phyloP scores from a whole-genome alignment of 2,797 vertebrate genomes.

The Chiloscyllium punctatum region DNA sequence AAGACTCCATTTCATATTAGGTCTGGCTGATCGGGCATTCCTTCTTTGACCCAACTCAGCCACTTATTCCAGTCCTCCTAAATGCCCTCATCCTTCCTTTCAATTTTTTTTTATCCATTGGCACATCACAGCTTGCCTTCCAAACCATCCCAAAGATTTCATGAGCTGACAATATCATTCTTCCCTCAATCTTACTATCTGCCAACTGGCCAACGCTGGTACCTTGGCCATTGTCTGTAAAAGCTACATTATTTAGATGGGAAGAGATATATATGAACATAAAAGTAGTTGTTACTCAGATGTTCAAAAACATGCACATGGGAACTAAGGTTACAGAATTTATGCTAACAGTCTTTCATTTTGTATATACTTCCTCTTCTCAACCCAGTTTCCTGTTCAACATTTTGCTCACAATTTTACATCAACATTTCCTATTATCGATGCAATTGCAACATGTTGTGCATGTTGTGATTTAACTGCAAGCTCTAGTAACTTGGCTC shows the following conservation, averaged over 20 bases:
- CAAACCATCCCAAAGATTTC: background rate
- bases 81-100: too few relatives aligned
- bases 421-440: background rate
- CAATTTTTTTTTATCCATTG: too few relatives aligned
- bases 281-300: background rate
- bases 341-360: background rate
- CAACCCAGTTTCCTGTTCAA: background rate
- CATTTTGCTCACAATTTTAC: background rate
- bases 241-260: background rate
- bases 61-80: background rate
- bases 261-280: background rate
- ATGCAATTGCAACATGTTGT: background rate
- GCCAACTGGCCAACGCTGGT: background rate
- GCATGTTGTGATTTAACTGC: background rate
- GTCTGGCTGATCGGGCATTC: background rate
- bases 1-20: background rate
- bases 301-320: background rate
- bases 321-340: background rate
- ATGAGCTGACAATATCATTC: background rate
- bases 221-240: background rate
- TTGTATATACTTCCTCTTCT: background rate
- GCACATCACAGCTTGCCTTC: background rate
- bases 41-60: background rate
- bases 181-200: background rate
- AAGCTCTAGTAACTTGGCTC: background rate